Base-by-base conservation (phyloP, 2,797 vertebrate species). In the Microctenopoma stevenorrisi region DNA sequence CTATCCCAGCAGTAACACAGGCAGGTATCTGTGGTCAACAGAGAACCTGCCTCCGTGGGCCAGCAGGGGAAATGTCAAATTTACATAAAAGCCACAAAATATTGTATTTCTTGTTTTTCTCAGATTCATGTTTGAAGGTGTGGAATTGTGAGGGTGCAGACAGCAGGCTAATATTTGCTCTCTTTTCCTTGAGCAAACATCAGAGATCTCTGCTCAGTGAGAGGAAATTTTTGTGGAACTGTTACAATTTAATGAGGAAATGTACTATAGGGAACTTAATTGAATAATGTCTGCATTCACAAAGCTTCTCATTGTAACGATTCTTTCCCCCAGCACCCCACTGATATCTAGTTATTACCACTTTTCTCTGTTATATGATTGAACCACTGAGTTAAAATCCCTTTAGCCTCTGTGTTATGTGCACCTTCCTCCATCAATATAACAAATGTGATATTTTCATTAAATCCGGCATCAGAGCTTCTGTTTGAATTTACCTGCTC, bases 41-140 rank as follows among this genome's bases (percentile, higher is more conserved):
- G 84, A 82, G 76, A 79, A 78, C 54, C 74, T 56, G 63, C 76
- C 81, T 86, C 86, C 44, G 54, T 68, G 67, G 84, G 69, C 62
- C 64, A 43, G 78, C 83, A 51, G 60, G 78, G 74, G 63, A 90
- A 92, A 93, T 94, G 89, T 92, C 91, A 89, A 69, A 92, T 93
- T 93, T 88, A 84, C 89, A 89, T 92, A 91, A 89, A 86, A 83
- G 74, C 81, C 79, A 86, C 76, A 81, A 88, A 90, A 91, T 85
- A 88, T 87, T 89, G 79, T 86, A 83, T 88, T 86, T 90, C 76
- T 80, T 86, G 75, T 86, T 88, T 82, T 79, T 64, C 65, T 78
- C 72, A 0, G 54, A 72, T 86, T 71, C 77, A 42, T 82, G 80
- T 88, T 84, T 75, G 72, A 89, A 74, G 60, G 57, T 69, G 66